Base-by-base conservation (phyloP, 2,797 vertebrate species). In the Melanotaenia parkinsoni region DNA sequence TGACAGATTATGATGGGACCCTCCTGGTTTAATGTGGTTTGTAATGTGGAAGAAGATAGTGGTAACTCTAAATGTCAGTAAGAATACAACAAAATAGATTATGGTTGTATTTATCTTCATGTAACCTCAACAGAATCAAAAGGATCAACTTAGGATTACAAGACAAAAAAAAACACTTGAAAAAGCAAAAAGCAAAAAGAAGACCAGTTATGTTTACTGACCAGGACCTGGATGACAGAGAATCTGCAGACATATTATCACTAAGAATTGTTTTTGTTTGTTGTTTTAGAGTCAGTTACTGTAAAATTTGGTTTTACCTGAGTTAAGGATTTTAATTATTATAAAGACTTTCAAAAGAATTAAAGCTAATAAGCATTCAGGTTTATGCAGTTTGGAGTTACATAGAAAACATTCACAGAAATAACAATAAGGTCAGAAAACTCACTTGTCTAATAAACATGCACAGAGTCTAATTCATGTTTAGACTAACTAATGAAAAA, bases 21-120 rank as follows among this genome's bases (percentile, higher is more conserved):
- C 10, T 32, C 70, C 14, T 10, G 26, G 18, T 64, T 76, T 58
- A 14, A 79, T 68, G 43, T 20, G 63, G 47, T 57, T 32, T 57
- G 54, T 30, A 57, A 57, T 10, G 26, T 32, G 16, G 54, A 57
- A 8, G 16, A 8, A 28, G 12, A 26, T 5, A 28, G 53, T 16
- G 24, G 14, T 57, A 30, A 57, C 14, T 32, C 28, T 5, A 28
- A 8, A 3, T 50, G 47, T 22, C n/a, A 22, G 28, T 18, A 45
- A 45, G 20, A 9, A 22, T 8, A 22, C 47, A 50, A 4, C 20
- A 20, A 57, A 57, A 8, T 9, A 28, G 16, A 32, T 13, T 54
- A 28, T 4, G 53, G 3, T 26, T 13, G 24, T 28, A 3, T 20
- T 51, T 24, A 43, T 45, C 1, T 45, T 20, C 43, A 20, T 45